A percentile compares a stretch with the other conserved stretches of the same genome.
These are phyloP conservation scores for Hylia prasina DNA, from an alignment of 2,113 vertebrate species.

Conservation along the genomic window DNA sequence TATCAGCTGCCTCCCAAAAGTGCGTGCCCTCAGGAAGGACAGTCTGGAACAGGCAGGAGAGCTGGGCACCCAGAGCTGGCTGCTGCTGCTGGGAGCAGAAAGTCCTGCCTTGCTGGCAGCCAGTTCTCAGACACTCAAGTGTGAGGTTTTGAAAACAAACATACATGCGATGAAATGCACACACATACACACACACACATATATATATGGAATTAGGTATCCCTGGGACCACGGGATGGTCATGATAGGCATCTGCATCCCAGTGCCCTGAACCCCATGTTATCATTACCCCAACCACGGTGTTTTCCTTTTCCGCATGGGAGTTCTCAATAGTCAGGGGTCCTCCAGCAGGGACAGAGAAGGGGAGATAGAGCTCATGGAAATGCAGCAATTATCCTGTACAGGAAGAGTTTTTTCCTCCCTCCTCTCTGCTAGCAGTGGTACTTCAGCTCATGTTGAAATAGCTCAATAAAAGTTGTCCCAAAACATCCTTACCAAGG, in stretches of 20 bases:
- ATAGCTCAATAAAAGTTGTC: neutral
- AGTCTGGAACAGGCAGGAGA: neutral
- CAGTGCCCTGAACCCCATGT: neutral
- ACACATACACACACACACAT: fast-evolving
- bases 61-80: neutral
- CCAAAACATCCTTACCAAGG: neutral
- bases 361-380: fast-evolving
- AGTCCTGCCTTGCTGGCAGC: neutral
- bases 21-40: neutral
- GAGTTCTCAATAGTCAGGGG: neutral
- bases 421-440: neutral
- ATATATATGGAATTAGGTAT: neutral
- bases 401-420: fast-evolving
- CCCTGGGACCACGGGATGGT: fast-evolving
- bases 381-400: neutral
- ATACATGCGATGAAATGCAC: neutral
- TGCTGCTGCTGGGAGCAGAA: neutral
- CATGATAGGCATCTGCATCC: neutral
- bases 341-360: neutral
- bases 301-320: neutral
- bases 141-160: neutral
- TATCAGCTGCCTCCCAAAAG: neutral
- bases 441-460: neutral
- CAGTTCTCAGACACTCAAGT: neutral
- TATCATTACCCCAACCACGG: fast-evolving